phyloP scores from a whole-genome alignment of 1,140 invertebrate genomes.

The Argopecten irradians region DNA sequence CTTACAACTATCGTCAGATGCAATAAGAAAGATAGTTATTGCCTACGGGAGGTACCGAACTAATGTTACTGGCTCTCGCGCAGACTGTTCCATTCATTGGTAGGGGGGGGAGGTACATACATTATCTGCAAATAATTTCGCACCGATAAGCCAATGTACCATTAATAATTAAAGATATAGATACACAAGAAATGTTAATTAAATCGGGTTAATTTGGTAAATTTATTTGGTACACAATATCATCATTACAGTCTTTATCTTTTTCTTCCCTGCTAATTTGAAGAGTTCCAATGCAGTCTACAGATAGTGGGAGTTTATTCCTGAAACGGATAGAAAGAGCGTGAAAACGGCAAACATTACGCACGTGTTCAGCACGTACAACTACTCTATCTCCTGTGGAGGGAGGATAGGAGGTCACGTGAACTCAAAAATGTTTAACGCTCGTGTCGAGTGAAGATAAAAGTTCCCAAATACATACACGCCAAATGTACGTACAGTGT shows the following conservation, averaged over 20 bases:
- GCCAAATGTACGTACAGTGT: not conserved
- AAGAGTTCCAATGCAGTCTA: not conserved
- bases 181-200: not conserved
- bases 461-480: not conserved
- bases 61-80: slow-evolving; percentile 14
- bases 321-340: not conserved
- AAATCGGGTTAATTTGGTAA: not conserved
- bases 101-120: not conserved
- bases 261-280: not conserved
- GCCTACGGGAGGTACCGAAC: not conserved
- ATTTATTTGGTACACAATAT: not conserved
- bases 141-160: not conserved
- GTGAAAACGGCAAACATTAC: slow-evolving; percentile 16
- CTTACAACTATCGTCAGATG: not conserved
- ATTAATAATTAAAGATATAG: not conserved
- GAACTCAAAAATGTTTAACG: slow-evolving; percentile 2
- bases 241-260: not conserved
- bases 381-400: not conserved
- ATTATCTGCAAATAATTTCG: not conserved
- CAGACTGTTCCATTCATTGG: not conserved
- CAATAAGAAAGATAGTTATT: not conserved
- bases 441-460: slow-evolving; percentile 3
- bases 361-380: not conserved
- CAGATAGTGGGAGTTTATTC: slow-evolving; percentile 21
- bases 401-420: not conserved